Conservation (phyloP, 2,797 vertebrate species). For the Cryptoblepharus egeriae region DNA sequence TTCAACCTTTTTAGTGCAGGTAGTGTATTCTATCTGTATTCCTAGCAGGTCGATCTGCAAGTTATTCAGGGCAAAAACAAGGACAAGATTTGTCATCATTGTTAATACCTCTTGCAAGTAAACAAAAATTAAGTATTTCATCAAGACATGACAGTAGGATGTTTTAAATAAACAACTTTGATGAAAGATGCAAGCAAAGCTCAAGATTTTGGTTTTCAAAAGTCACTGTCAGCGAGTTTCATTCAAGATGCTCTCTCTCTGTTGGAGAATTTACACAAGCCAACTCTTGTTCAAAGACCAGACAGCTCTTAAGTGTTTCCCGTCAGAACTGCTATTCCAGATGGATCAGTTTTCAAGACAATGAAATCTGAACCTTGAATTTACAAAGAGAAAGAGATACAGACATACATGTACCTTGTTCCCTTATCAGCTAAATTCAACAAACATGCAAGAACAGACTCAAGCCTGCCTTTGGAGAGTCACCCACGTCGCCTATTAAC, state of each 20-base stretch:
- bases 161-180: not conserved
- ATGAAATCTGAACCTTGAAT: constrained; percentile 26
- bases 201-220: not conserved
- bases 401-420: not conserved
- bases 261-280: not conserved
- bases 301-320: not conserved
- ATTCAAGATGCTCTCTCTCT: not conserved
- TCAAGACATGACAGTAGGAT: not conserved
- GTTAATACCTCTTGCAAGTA: not conserved
- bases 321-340: not conserved
- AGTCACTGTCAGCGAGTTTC: not conserved
- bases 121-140: not conserved
- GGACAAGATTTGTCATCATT: not conserved
- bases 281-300: not conserved
- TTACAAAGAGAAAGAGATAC: constrained; percentile 10
- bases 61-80: no score
- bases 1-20: not conserved
- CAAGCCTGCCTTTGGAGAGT: not conserved
- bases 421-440: constrained; percentile 10
- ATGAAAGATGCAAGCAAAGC: not conserved
- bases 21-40: not conserved
- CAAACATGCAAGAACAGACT: not conserved
- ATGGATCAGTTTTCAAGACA: constrained; percentile 44
- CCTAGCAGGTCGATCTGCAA: not conserved
- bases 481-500: not conserved